Evolutionary conservation across 23 tunicate genomes (phyloP), one percentile per base, ranked within the genome.

Genomic region (Phallusia fumigata): DNA sequence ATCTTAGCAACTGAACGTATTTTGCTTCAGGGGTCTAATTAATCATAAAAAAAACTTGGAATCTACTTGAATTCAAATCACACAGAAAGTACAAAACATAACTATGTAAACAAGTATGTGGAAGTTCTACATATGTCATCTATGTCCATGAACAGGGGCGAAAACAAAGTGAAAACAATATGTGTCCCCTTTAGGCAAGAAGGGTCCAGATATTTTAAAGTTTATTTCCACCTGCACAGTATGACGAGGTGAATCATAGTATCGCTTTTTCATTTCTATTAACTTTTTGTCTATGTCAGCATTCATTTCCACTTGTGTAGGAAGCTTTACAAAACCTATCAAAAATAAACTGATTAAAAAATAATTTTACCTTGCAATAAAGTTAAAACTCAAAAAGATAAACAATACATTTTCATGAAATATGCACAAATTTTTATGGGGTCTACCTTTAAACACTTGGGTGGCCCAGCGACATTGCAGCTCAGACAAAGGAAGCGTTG

Each of bases 401-500:
- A n/a, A n/a, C n/a, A n/a, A 40, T 40, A 40, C 10, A 10, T 3
- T 40, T 40, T 40, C 10, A 10, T 5, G 8, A 40, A 40, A 3
- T 40, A 3, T 40, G 47, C 10, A 5, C 47, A 40, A 40, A 3
- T 40, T 5, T 40, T 40, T 5, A 3, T 40, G 5, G 10, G 47
- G 5, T 40, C 5, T 30, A 86, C 96, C 90, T 81, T 88, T 93
- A 45, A 93, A 84, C 35, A 93, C 93, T 72, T 86, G 76, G 0
- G 85, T 78, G 6, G 87, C 93, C 97, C 97, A 93, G 19, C 97
- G 76, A 26, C 86, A 84, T 72, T 93, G 97, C 73, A 93, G 80
- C 51, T 93, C 97, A n/a, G 97, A 83, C 26, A 88, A 81, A 13
- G 93, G 93, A 75, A 72, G 88, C 36, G 88, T 65, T 19, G 93